Base-by-base conservation (phyloP, 1,140 invertebrate species). In the Potamilus streckersoni region DNA sequence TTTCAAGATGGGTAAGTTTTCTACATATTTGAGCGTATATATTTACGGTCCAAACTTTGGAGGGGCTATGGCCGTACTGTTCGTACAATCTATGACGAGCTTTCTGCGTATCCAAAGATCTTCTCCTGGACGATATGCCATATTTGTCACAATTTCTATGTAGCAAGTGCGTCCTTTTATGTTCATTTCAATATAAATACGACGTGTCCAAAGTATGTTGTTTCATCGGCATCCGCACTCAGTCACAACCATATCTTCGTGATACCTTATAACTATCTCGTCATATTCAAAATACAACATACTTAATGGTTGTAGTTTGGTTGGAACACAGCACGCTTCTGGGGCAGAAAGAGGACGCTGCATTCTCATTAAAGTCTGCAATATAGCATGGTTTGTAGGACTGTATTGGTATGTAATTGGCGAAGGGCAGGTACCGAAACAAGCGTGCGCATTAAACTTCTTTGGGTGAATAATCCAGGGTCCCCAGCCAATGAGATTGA, bases 381-480 rank as follows among this genome's bases (percentile, higher is more conserved):
- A 95, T 83, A 99, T 97, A 58, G 97, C 98, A 91, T 99, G 98
- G 89, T 99, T 99, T 16, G 97, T 99, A 27, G 97, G 94, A 20
- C 76, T 80, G 69, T 75, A 79, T 55, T 82, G 72, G 15, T 62
- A 59, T 38, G 78, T 79, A 19, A 85, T 74, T 15, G 81, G 82
- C 13, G 79, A 81, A 5, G 94, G 94, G 90, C 97, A 99, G 83
- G 96, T 94, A 2, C 98, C 98, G 81, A 95, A 93, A 90, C 98
- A 99, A 87, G 96, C 97, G 89, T 93, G 97, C 0, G 97, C 97
- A 83, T 98, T 95, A 91, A 98, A 99, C 38, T 95, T 95, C 17
- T 94, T 94, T 13, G 98, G 98, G n/a, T 97, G 97, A 27, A 99
- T 95, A 83, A 99, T 99, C 98, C 98, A 99, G 90, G 98, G 95